These are phyloP conservation scores for Xylocampa areola DNA, from an alignment of 2,888 invertebrate genomes.

Conservation along the genomic window DNA sequence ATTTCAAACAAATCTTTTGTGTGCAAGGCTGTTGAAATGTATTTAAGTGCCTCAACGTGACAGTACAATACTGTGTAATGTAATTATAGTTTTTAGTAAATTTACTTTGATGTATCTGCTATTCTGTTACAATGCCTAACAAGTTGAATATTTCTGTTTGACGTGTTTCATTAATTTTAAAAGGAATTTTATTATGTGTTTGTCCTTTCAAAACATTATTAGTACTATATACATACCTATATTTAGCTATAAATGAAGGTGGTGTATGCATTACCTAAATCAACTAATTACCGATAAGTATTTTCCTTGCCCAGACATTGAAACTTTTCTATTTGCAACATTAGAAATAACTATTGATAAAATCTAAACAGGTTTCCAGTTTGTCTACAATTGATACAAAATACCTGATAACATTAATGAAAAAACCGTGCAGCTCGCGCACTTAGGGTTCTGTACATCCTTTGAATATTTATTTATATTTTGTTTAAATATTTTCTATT, in stretches of 20 bases:
- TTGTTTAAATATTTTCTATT: no score
- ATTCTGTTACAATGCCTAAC: background rate
- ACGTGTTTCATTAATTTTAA: no score
- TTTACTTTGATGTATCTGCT: background rate
- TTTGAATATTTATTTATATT: no score
- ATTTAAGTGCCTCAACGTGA: constrained; percentile 11
- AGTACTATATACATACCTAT: background rate
- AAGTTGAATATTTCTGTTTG: no score
- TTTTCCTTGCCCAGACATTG: constrained; percentile 7
- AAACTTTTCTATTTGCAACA: constrained; percentile 12
- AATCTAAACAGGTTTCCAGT: constrained; percentile 1
- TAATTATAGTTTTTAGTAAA: background rate
- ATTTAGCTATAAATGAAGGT: background rate
- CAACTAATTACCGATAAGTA: background rate
- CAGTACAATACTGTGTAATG: constrained; percentile 1
- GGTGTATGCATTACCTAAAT: background rate
- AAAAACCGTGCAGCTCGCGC: no score
- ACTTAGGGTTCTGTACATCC: no score
- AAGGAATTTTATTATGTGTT: no score
- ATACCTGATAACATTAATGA: constrained; percentile 30
- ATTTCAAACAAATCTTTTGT: constrained; percentile 7
- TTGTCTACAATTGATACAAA: background rate
- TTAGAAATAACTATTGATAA: background rate
- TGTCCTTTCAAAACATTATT: background rate
- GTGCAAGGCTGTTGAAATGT: constrained; percentile 15